Conservation (phyloP, 1,140 invertebrate genomes). For the Physella acuta region DNA sequence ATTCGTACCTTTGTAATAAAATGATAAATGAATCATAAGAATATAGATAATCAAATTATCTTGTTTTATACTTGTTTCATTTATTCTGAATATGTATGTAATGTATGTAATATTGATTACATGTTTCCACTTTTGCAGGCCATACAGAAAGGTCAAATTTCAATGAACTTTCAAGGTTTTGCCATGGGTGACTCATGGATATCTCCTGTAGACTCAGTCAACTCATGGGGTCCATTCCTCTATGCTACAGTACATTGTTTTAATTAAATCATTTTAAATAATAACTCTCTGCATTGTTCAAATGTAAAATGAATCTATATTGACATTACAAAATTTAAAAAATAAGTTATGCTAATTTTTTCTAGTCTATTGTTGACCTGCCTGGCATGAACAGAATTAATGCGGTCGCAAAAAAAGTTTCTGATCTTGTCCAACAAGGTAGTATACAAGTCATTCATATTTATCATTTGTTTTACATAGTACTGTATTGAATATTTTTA, state of each 20-base stretch:
- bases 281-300: too few relatives aligned
- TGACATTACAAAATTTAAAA: too few relatives aligned
- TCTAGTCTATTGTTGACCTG: conserved; percentile 63
- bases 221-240: conserved; percentile 78
- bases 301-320: too few relatives aligned
- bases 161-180: conserved; percentile 75
- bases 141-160: conserved; percentile 67
- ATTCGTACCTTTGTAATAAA: too few relatives aligned
- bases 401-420: conserved; percentile 49
- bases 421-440: conserved; percentile 32
- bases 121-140: too few relatives aligned
- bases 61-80: background rate
- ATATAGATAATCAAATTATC: background rate
- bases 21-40: too few relatives aligned
- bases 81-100: conserved; percentile 6
- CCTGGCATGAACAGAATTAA: conserved; percentile 56
- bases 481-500: too few relatives aligned
- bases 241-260: conserved; percentile 66
- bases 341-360: conserved; percentile 22
- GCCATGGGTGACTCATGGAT: conserved; percentile 85
- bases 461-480: too few relatives aligned
- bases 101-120: too few relatives aligned
- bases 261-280: too few relatives aligned
- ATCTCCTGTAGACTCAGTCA: conserved; percentile 76
- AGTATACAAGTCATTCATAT: too few relatives aligned